A percentile compares a stretch with the other conserved stretches of the same genome.
phyloP scores from a whole-genome alignment of 1,140 invertebrate species.

The Drosophila pruinosa region DNA sequence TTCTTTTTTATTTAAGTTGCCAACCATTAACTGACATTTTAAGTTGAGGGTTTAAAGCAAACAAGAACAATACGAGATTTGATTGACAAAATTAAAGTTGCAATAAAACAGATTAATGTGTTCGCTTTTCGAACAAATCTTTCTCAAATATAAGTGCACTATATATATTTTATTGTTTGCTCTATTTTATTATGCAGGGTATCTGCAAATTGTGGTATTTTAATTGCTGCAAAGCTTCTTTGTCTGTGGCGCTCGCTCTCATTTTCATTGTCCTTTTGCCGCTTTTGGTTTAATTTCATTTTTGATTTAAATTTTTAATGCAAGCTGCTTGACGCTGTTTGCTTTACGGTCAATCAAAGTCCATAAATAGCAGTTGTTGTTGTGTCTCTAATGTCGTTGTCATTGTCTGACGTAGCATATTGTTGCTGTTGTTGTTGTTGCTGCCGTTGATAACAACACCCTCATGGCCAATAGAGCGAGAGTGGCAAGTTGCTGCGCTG shows the following conservation, averaged over 20 bases:
- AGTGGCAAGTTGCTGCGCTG: background rate
- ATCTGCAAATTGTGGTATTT: too few relatives aligned
- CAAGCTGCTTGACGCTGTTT: background rate
- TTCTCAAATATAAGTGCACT: too few relatives aligned
- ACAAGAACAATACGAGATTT: too few relatives aligned
- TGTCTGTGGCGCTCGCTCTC: too few relatives aligned
- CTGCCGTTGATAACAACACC: slow-evolving; percentile 57
- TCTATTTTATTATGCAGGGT: too few relatives aligned
- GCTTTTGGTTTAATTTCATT: background rate
- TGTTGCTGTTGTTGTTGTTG: slow-evolving; percentile 34
- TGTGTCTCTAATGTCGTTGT: slow-evolving; percentile 31
- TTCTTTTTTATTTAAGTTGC: background rate
- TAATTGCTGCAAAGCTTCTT: too few relatives aligned
- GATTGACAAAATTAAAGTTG: background rate
- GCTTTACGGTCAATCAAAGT: slow-evolving; percentile 47
- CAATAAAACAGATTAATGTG: too few relatives aligned
- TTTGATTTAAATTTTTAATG: background rate
- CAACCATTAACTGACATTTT: slow-evolving; percentile 4
- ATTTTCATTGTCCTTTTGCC: background rate
- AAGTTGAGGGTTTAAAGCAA: background rate
- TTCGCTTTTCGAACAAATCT: too few relatives aligned
- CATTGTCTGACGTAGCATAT: slow-evolving; percentile 24
- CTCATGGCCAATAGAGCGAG: slow-evolving; percentile 55
- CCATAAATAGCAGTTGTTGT: slow-evolving; percentile 29
- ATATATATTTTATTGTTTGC: too few relatives aligned